Base-by-base conservation (phyloP, 2,113 vertebrate genomes). In the Phoxinus phoxinus region DNA sequence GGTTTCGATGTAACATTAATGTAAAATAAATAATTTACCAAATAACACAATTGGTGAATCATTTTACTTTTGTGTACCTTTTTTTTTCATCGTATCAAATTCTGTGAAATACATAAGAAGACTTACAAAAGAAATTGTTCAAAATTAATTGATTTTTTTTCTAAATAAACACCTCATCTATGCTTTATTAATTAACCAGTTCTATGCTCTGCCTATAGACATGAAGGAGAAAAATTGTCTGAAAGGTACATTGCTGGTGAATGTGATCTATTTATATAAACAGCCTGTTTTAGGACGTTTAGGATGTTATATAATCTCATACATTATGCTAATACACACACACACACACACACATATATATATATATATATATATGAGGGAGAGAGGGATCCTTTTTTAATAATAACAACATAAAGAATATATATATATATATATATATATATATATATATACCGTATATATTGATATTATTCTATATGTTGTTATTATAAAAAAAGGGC, bases 21-120 rank as follows among this genome's bases (percentile, higher is more conserved):
- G 58, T 71, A 25, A 30, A 85, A 85, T 86, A 86, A 71, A 86
- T 59, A 3, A 75, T 80, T 76, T 6, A 73, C 25, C 74, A 30
- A 67, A 35, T 75, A 11, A n/a, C 11, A 61, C 48, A 21, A 21
- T 13, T 8, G 65, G 30, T 21, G 30, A 3, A 82, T 35, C 17
- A 56, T 35, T 73, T 44, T 41, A 11, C 8, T 71, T 37, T 23
- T 6, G 67, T 41, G 67, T 71, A 12, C 19, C 32, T 71, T 23
- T 21, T 77, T 77, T 76, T 56, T 10, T 1, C 17, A 23, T 41
- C 2, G 2, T 13, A 32, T 35, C 11, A 1, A 51, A 21, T 51
- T 21, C 13, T 75, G 15, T 27, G 3, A 69, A 69, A 69, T 35
- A 0, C 30, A 69, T 69, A 35, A 35, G 13, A 53, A 10, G 7